Evolutionary conservation across 2,888 invertebrate genomes (phyloP), one percentile per base, ranked within the genome.

Genomic region (Clanis bilineata): DNA sequence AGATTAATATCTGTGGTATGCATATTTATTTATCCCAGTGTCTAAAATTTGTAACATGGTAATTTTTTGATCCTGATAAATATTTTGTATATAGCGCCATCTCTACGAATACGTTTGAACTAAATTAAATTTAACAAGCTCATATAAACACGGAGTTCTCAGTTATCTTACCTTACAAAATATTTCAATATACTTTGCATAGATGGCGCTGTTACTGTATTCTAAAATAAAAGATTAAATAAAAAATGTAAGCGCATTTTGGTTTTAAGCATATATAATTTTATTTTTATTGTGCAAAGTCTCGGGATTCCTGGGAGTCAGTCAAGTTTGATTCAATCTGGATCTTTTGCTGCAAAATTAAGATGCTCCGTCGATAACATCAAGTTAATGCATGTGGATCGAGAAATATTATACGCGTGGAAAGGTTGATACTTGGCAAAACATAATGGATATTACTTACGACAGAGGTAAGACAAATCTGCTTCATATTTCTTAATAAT

Each of bases 371-470:
- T 64, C 66, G 83, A 85, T 85, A 83, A 80, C 69, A 83, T 83
- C 83, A 70, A 62, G 67, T 77, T 77, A 79, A 80, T 77, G 76
- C 75, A 73, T 76, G 74, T 76, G 76, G 80, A 83, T 82, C 74
- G 83, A 77, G 85, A 83, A 86, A 85, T 79, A 72, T 79, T 81
- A 86, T 84, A 83, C 69, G 79, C 84, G 83, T 83, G 83, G 81
- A 78, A 82, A 77, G 71, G 65, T 68, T 68, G 64, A 63, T 69
- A 68, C 43, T 56, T 45, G 51, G 51, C 32, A 51, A 32, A 51
- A 51, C 39, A 47, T 28, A 58, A 25, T 38, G 23, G 32, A 51
- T 51, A 51, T 51, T 51, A 6, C 51, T 51, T 51, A 15, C 32
- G 32, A 51, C 18, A 10, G 18, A 32, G 51, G 32, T 18, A 51